These are phyloP conservation scores for Heliothis subflexa DNA, from an alignment of 1,140 invertebrate species.

Conservation along the genomic window DNA sequence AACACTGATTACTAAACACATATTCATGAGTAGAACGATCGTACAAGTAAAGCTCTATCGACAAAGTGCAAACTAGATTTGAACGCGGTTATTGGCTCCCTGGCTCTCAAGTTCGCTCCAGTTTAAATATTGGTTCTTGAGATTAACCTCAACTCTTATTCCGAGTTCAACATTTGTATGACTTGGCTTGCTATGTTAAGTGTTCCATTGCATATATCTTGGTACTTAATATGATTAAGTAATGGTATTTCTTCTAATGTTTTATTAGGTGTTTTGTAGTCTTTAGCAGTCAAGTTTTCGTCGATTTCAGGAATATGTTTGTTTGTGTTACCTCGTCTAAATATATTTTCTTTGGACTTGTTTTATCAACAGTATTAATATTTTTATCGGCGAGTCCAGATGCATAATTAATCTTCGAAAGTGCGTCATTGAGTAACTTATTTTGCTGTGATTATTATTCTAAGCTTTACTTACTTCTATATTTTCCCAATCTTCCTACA, in stretches of 20 bases:
- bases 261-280: too few relatives aligned
- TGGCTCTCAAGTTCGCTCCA: slow-evolving; percentile 16
- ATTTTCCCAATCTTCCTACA: background rate
- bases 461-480: background rate
- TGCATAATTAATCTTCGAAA: too few relatives aligned
- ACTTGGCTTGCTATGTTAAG: background rate
- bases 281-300: too few relatives aligned
- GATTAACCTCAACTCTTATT: slow-evolving; percentile 14
- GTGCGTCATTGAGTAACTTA: too few relatives aligned
- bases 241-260: too few relatives aligned
- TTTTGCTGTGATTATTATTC: background rate
- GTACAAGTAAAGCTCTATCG: background rate
- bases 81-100: slow-evolving; percentile 9
- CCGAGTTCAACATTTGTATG: slow-evolving; percentile 10
- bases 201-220: background rate
- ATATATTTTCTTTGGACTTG: too few relatives aligned
- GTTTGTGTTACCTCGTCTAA: too few relatives aligned
- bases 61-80: slow-evolving; percentile 9
- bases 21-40: background rate
- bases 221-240: too few relatives aligned
- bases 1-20: background rate
- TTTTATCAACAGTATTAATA: too few relatives aligned
- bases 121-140: slow-evolving; percentile 23
- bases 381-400: too few relatives aligned
- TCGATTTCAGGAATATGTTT: too few relatives aligned